Evolutionary conservation across 2,797 vertebrate genomes (phyloP).

Genomic region (Oryzias sinensis): DNA sequence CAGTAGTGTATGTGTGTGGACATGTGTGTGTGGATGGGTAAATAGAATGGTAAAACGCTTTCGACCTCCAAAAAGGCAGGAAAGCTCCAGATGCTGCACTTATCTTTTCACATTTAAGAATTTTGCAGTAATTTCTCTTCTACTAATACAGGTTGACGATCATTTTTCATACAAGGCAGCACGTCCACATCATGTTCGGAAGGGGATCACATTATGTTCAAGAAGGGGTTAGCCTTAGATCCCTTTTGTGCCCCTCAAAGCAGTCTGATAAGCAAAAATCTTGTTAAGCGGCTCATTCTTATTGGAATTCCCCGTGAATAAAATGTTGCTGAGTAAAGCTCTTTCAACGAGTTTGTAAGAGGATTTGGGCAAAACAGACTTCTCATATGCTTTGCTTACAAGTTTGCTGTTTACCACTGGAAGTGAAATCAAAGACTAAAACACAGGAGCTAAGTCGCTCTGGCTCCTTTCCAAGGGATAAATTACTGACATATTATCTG

Average conservation of each 20-base stretch:
- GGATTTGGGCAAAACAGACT: slow-evolving; percentile 19
- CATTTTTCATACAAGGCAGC: too few relatives aligned
- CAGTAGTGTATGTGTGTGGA: too few relatives aligned
- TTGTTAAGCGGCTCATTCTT: slow-evolving; percentile 30
- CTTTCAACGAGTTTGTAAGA: slow-evolving; percentile 24
- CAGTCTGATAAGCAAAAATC: background rate
- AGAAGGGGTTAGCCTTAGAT: slow-evolving; percentile 1
- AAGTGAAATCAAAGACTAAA: background rate
- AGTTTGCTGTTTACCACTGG: slow-evolving; percentile 3
- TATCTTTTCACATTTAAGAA: too few relatives aligned
- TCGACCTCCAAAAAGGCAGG: too few relatives aligned
- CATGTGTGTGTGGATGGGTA: too few relatives aligned
- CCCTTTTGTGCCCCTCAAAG: slow-evolving; percentile 5
- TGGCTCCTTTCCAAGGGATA: background rate
- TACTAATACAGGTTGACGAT: too few relatives aligned
- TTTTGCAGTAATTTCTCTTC: too few relatives aligned
- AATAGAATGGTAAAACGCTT: too few relatives aligned
- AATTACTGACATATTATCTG: background rate
- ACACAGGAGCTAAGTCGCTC: background rate
- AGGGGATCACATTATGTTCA: background rate
- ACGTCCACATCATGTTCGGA: too few relatives aligned
- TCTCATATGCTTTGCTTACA: slow-evolving; percentile 2
- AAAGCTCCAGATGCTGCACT: too few relatives aligned
- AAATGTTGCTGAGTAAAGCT: slow-evolving; percentile 31
- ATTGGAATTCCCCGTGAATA: slow-evolving; percentile 13